These are phyloP conservation scores for Adelges cooleyi DNA, from an alignment of 1,140 invertebrate genomes.

Conservation along the genomic window DNA sequence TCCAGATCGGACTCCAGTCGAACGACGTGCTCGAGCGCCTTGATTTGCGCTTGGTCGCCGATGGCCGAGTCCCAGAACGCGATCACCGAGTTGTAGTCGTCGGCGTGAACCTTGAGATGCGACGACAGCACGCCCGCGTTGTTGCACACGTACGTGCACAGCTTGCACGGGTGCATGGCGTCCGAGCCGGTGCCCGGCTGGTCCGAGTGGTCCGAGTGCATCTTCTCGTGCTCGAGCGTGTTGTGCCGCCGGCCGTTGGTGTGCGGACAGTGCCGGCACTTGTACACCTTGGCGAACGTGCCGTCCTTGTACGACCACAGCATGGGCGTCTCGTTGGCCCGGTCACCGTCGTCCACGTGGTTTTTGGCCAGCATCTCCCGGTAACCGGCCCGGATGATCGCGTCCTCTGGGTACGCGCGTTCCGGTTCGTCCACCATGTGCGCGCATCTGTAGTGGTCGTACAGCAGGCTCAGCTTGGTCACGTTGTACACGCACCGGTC, in stretches of 20 bases:
- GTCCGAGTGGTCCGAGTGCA: constrained; percentile 45
- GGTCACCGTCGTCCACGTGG: constrained; percentile 15
- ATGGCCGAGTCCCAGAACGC: constrained; percentile 39
- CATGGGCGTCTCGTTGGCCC: constrained; percentile 44
- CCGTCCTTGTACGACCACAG: constrained; percentile 60
- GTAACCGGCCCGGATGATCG: neutral
- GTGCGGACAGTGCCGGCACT: constrained; percentile 73
- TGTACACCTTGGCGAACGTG: constrained; percentile 69
- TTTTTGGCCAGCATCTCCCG: neutral
- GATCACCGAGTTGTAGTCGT: constrained; percentile 54
- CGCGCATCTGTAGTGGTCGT: constrained; percentile 48
- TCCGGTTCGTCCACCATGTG: constrained; percentile 9
- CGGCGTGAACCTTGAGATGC: constrained; percentile 66
- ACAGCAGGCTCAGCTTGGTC: constrained; percentile 60
- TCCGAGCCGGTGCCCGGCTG: constrained; percentile 31
- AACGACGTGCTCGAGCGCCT: constrained; percentile 41
- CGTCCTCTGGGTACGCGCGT: neutral
- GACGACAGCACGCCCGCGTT: constrained; percentile 60
- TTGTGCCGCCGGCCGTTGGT: constrained; percentile 64
- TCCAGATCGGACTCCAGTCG: neutral
- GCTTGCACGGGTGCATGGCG: constrained; percentile 47
- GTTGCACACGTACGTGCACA: constrained; percentile 71
- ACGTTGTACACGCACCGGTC: constrained; percentile 70
- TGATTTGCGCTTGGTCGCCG: constrained; percentile 53
- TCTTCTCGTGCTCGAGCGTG: constrained; percentile 73